Base-by-base conservation (phyloP, 2,113 vertebrate genomes). In the Leptodactylus fuscus region DNA sequence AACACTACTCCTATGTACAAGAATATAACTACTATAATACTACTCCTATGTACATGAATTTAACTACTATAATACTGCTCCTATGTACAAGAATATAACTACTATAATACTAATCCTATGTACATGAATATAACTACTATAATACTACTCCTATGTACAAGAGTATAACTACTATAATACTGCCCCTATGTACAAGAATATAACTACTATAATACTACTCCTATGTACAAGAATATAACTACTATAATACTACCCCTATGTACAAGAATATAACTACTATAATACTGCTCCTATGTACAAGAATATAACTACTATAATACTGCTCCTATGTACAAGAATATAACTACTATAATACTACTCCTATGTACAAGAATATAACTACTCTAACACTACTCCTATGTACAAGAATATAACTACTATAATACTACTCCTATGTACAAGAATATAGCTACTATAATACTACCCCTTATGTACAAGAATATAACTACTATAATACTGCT, bases 381-480 rank as follows among this genome's bases (percentile, higher is more conserved):
- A 44, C 41, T 44, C 4, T 44, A 44, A 44, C 41, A 44, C 41
- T 44, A 9, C 41, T 9, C 41, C 53, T 58, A n/a, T 58, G 18
- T 58, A 58, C 53, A 58, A 60, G 55, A 60, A 60, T 60, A 60
- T 60, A 60, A 60, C 55, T 60, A 60, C 55, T 60, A 60, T 60
- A 60, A 60, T 60, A 60, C 55, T 60, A 20, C 55, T 24, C 53
- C 53, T 58, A n/a, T 58, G 7, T 58, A 58, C 53, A 58, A 24
- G 53, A 58, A 58, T 58, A 58, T 58, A 58, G n/a, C 53, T 58
- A 58, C 22, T 58, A 58, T 58, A 58, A 58, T 58, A 58, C 22
- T 58, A 22, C 53, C 16, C 20, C 51, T n/a, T 51, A 51, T 51
- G 10, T 51, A 51, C 49, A 51, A 24, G 20, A n/a, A 58, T n/a